Base-by-base conservation (phyloP, 2,113 vertebrate genomes). In the Podilymbus podiceps region DNA sequence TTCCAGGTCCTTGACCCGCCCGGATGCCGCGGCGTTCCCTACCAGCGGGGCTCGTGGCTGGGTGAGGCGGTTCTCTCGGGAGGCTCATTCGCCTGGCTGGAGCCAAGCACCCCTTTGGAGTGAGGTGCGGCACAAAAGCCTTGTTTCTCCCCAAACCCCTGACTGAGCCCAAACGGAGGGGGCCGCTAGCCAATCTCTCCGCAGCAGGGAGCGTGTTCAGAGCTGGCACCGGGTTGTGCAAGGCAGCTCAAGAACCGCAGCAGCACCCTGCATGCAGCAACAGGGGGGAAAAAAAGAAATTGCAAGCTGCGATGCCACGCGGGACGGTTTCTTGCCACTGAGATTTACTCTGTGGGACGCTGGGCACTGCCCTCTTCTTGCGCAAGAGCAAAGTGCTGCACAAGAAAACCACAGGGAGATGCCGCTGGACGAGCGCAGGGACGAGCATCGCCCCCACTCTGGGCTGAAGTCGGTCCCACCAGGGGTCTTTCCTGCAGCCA, bases 41-140 rank as follows among this genome's bases (percentile, higher is more conserved):
- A 12, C 15, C 5, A 9, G 40, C 6, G 5, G 19, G 18, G n/a
- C 16, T 49, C 21, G 1, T 0, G 1, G 38, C 20, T 1, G 7
- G 19, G 56, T 11, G 25, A 31, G 35, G 13, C 3, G 23, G 11
- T 23, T 7, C 68, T 9, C 6, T 20, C 21, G 1, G 17, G 14
- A 64, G 38, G 18, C 33, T 19, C 3, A 2, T 59, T 59, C 12
- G 19, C 15, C 1, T 16, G 40, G 49, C 5, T 22, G 25, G 35
- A 28, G 68, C 52, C 76, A 35, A 30, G 49, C 42, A 3, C 18
- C 4, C 4, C 5, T 47, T 27, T 1, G 8, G 66, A 18, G 55
- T 1, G 13, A 35, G 17, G 33, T 5, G 13, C 46, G 9, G 16
- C 46, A n/a, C 17, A 35, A 68, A 52, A 68, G 3, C 33, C 22